Conservation (phyloP, 2,888 invertebrate species). For the Panzeria rudis region DNA sequence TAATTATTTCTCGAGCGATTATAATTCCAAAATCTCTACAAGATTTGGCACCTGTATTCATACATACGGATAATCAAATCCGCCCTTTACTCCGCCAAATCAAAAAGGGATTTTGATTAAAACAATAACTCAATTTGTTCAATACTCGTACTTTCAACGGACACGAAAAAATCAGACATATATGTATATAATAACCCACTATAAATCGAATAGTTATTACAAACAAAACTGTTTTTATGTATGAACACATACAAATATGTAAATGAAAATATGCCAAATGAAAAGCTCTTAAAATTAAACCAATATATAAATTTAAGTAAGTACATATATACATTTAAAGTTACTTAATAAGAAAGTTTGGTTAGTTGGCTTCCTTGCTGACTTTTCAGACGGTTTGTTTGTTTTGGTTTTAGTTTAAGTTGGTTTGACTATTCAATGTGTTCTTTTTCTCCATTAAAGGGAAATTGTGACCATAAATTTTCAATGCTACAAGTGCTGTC, state of each 20-base stretch:
- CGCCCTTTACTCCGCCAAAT: too few species aligned
- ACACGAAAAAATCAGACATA: too few species aligned
- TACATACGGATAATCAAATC: too few species aligned
- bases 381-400: background rate
- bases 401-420: background rate
- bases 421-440: slow-evolving; percentile 39
- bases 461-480: slow-evolving; percentile 32
- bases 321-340: background rate
- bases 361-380: background rate
- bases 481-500: slow-evolving; percentile 50
- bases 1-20: too few species aligned
- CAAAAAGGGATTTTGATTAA: too few species aligned
- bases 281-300: background rate
- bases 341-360: background rate
- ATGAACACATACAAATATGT: background rate
- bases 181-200: too few species aligned
- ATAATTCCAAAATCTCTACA: too few species aligned
- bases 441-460: background rate
- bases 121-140: too few species aligned
- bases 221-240: background rate
- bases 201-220: background rate
- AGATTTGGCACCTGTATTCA: too few species aligned
- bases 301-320: background rate
- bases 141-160: too few species aligned
- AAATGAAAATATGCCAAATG: background rate